Evolutionary conservation across 2,888 invertebrate genomes (phyloP), one percentile per base, ranked within the genome.

Genomic region (Therioaphis trifolii): DNA sequence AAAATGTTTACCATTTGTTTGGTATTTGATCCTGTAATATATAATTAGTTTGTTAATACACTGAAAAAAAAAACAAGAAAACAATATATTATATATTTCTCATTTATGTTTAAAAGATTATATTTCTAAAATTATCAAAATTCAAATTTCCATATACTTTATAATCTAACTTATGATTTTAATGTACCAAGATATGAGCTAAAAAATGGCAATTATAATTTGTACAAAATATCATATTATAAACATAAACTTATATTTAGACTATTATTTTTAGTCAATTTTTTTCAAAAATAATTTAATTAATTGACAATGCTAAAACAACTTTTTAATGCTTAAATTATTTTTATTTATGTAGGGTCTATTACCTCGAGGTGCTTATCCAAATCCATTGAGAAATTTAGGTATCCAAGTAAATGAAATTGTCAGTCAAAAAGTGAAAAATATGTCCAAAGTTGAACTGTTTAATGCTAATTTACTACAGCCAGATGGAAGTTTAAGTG

Each of bases 341-440:
- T 55, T 27, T 68, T 29, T 27, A 27, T 85, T 85, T 85, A 87
- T 92, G 86, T 90, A 96, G 96, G 94, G 94, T 87, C 91, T 97
- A 86, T 91, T 96, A 87, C 97, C 97, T 63, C 91, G 96, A 87
- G 97, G 97, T 55, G 94, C 96, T 88, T 91, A 93, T 88, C 95
- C 95, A 69, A 97, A 97, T 89, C 90, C 90, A 74, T 89, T 96
- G 86, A 91, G 97, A 87, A 93, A 94, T 84, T 94, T 94, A 89
- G 92, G 95, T 88, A 88, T 89, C 0, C 90, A 91, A 89, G 94
- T 96, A 18, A 97, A 97, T 89, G 90, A 91, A 86, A 88, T 93
- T 71, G 89, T 97, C 84, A 91, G 91, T 87, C 92, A 92, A 85
- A 92, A 92, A 87, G 75, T 87, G 46, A 88, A 89, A 86, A 91